Conservation (phyloP, 92 coral and sea anemone genomes). For the Chrysogorgia sp. region DNA sequence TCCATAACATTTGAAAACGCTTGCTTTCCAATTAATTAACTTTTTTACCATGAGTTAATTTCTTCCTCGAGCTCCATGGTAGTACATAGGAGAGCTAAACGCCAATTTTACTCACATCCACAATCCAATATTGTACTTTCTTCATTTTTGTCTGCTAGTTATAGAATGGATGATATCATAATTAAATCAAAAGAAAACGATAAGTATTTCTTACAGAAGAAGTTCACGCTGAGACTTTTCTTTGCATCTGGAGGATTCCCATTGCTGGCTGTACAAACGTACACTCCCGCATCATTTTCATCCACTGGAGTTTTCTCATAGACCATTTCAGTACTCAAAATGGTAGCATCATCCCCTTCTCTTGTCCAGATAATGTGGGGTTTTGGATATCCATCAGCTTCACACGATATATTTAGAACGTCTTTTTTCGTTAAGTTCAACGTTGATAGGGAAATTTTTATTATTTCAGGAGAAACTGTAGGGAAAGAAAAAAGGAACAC, state of each 20-base stretch:
- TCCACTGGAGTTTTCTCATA: constrained; percentile 51
- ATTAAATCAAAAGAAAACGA: too few species aligned
- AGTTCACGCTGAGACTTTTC: constrained; percentile 61
- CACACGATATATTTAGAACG: constrained; percentile 59
- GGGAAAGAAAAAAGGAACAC: background rate
- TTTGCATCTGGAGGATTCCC: constrained; percentile 60
- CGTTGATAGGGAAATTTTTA: constrained; percentile 38
- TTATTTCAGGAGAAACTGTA: constrained; percentile 75
- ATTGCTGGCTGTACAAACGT: constrained; percentile 79
- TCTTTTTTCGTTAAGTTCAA: constrained; percentile 53
- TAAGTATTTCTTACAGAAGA: constrained; percentile 68
- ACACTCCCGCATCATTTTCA: constrained; percentile 70
- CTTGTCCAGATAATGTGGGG: constrained; percentile 81
- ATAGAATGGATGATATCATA: too few species aligned
- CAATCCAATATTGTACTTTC: too few species aligned
- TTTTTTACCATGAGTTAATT: too few species aligned
- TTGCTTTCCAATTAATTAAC: too few species aligned
- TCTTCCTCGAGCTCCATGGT: too few species aligned
- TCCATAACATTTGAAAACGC: too few species aligned
- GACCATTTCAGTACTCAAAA: constrained; percentile 49
- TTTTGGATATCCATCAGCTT: constrained; percentile 75
- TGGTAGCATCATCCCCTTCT: constrained; percentile 50
- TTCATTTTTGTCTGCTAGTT: too few species aligned
- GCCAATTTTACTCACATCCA: too few species aligned
- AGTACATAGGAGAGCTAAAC: too few species aligned